Conservation (phyloP, 1,140 invertebrate genomes). For the Pseudomyrmex cubaensis region DNA sequence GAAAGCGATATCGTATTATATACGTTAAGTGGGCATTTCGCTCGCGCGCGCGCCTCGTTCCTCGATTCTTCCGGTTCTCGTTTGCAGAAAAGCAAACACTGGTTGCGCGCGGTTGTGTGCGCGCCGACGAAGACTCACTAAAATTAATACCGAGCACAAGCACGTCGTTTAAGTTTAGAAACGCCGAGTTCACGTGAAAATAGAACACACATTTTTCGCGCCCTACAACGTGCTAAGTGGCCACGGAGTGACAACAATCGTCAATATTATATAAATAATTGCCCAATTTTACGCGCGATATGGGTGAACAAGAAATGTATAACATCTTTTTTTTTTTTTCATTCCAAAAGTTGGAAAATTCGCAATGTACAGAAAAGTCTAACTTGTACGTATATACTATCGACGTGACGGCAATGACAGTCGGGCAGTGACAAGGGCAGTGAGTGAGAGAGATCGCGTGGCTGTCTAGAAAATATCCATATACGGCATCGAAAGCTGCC, state of each 20-base stretch:
- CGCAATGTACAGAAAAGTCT: no score
- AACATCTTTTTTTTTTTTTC: neutral
- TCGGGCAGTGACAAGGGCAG: neutral
- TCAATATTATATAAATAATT: neutral
- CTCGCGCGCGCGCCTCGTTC: slow-evolving; percentile 4
- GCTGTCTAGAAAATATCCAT: slow-evolving; percentile 67
- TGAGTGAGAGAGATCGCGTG: slow-evolving; percentile 30
- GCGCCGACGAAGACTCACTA: slow-evolving; percentile 66
- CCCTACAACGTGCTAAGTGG: neutral
- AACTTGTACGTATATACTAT: no score
- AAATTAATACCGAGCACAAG: slow-evolving; percentile 78
- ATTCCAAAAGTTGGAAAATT: neutral
- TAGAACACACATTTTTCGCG: slow-evolving; percentile 79
- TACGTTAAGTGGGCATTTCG: slow-evolving; percentile 37
- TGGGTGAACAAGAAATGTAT: neutral
- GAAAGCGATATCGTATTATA: slow-evolving; percentile 42
- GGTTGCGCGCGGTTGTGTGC: slow-evolving; percentile 24
- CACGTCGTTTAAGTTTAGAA: slow-evolving; percentile 79
- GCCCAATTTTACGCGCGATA: neutral
- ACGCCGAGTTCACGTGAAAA: slow-evolving; percentile 81
- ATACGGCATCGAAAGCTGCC: slow-evolving; percentile 68
- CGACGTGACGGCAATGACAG: neutral
- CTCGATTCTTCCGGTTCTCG: slow-evolving; percentile 48
- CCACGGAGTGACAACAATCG: neutral
- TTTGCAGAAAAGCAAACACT: slow-evolving; percentile 33